Percentiles rank a stretch among this genome's conserved stretches.
Conservation (phyloP, 2,797 vertebrate genomes). For the Oceanodroma leucorhoa region DNA sequence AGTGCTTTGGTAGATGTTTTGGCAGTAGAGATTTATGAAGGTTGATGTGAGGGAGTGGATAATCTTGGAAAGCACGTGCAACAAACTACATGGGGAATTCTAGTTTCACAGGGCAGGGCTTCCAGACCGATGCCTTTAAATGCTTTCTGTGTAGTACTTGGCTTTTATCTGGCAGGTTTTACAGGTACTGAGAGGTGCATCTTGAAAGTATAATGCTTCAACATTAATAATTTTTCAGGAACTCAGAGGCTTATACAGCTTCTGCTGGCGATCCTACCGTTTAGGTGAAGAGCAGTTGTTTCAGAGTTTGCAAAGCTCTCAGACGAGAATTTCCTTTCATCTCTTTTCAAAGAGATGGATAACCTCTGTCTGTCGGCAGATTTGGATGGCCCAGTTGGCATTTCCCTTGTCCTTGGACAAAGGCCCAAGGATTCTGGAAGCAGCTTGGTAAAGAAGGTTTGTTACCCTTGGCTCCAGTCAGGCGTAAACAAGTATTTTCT, state of each 20-base stretch:
- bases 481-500: neutral
- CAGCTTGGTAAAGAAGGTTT: neutral
- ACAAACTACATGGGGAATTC: neutral
- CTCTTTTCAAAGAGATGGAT: slow-evolving; percentile 1
- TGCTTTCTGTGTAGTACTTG: neutral
- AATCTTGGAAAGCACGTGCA: neutral
- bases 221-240: neutral
- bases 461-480: neutral
- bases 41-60: neutral
- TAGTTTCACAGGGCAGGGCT: neutral
- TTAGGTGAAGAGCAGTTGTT: slow-evolving; percentile 5
- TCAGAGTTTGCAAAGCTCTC: slow-evolving; percentile 5
- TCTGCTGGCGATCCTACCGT: neutral
- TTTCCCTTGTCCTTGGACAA: slow-evolving; percentile 38
- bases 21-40: neutral
- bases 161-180: neutral
- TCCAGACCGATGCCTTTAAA: neutral
- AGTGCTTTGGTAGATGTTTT: slow-evolving; percentile 11
- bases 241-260: neutral
- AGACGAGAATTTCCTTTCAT: neutral
- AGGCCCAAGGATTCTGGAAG: slow-evolving; percentile 24
- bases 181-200: neutral
- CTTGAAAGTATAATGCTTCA: slow-evolving; percentile 3
- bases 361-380: slow-evolving; percentile 7
- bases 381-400: slow-evolving; percentile 26